Evolutionary conservation across 2,888 invertebrate genomes (phyloP), one percentile per base, ranked within the genome.

Genomic region (Lochmaea crataegi): DNA sequence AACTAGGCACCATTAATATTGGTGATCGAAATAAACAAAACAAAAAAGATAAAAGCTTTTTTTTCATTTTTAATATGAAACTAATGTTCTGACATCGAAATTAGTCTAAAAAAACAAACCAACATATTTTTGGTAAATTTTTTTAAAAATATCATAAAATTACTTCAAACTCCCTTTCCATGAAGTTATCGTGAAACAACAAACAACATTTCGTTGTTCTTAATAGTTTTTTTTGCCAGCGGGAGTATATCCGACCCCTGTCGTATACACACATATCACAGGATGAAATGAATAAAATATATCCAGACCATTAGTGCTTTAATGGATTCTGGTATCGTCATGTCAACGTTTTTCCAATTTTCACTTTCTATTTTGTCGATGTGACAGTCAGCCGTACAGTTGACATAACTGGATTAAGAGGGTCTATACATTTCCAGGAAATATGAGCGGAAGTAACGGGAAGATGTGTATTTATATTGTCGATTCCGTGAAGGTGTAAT

Each of bases 261-360:
- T 53, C 53, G 16, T 7, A 53, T 53, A 53, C 53, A 53, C 16
- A 7, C 53, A 53, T 53, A 53, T 53, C 53, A 18, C 53, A 16
- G 11, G 16, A 53, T 18, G 53, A 53, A 18, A 53, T 53, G 53
- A 53, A 53, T 53, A 53, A 53, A 53, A 53, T 53, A 18, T 18
- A 53, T 53, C 53, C 18, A 53, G 53, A 11, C 53, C 53, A 16
- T 53, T 53, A 53, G 53, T 16, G 53, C 53, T 53, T 53, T 53
- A 53, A 53, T 53, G 53, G 53, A 53, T 18, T 18, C 16, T 53
- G 16, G 9, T 53, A 53, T 18, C 10, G 16, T 18, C 53, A 53
- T 53, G 53, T 53, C 53, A 53, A 53, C 53, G 11, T 53, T 53
- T 53, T 53, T 53, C 53, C 53, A 53, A 53, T 53, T 53, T 53